phyloP scores from a whole-genome alignment of 92 coral and sea anemone genomes.

The Plumapathes pennacea region DNA sequence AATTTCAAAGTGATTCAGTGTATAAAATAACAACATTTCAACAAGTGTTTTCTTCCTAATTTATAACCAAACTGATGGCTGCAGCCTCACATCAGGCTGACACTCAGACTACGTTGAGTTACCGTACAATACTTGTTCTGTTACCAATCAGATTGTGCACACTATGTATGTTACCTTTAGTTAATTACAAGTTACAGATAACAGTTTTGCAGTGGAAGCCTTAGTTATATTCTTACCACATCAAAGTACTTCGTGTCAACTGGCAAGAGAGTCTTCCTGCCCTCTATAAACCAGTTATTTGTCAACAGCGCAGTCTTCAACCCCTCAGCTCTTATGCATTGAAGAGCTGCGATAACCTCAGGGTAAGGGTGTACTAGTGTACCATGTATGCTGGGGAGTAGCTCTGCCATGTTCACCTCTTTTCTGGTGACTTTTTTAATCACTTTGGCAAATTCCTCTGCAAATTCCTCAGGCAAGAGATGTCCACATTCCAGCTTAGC shows the following conservation, averaged over 20 bases:
- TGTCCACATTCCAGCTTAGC: constrained; percentile 75
- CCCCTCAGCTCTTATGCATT: constrained; percentile 81
- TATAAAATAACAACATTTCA: too few relatives aligned
- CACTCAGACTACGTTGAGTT: too few relatives aligned
- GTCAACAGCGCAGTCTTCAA: constrained; percentile 88
- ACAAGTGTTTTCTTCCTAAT: too few relatives aligned
- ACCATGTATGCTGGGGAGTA: constrained; percentile 58
- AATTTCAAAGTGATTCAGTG: too few relatives aligned
- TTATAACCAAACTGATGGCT: too few relatives aligned
- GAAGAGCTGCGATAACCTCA: constrained; percentile 67
- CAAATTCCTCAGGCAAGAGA: constrained; percentile 77
- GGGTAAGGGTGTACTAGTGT: constrained; percentile 66
- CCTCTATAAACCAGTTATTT: constrained; percentile 79
- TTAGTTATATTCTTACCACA: too few relatives aligned
- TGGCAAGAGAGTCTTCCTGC: constrained; percentile 73
- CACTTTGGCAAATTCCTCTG: constrained; percentile 47
- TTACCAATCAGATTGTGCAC: too few relatives aligned
- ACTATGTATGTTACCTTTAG: too few relatives aligned
- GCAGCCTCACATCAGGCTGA: too few relatives aligned
- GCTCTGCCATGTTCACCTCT: constrained; percentile 24
- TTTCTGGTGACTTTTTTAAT: constrained; percentile 40
- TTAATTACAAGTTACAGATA: too few relatives aligned
- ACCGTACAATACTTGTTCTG: too few relatives aligned
- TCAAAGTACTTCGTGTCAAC: constrained; percentile 83
- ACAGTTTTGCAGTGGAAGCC: too few relatives aligned